Conservation (phyloP, 2,888 invertebrate species). For the Alentia gelatinosa region DNA sequence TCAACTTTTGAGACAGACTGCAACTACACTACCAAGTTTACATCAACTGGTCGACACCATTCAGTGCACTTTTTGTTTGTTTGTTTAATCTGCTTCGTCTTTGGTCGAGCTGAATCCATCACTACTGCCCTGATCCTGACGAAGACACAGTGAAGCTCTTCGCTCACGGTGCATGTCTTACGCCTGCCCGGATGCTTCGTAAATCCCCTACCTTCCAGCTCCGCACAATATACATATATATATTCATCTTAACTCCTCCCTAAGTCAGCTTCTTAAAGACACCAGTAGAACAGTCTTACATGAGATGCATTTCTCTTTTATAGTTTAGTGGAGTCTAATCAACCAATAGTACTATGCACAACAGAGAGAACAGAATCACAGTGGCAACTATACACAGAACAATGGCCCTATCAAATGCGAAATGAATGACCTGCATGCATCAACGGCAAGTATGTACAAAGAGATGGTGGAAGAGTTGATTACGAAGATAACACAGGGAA, state of each 20-base stretch:
- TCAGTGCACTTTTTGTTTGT: neutral
- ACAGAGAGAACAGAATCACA: conserved; percentile 16
- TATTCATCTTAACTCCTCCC: too few species aligned
- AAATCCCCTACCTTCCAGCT: too few species aligned
- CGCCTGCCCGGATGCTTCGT: too few species aligned
- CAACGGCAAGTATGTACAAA: neutral
- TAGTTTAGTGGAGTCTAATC: neutral
- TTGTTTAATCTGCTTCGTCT: too few species aligned
- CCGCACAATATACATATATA: too few species aligned
- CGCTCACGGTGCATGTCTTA: too few species aligned
- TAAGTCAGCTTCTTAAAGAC: neutral
- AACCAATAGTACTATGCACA: neutral
- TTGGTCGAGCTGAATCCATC: too few species aligned
- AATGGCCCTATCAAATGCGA: neutral
- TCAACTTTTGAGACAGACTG: conserved; percentile 5
- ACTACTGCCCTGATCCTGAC: too few species aligned
- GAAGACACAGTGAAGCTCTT: too few species aligned
- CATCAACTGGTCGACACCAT: neutral
- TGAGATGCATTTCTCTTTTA: neutral
- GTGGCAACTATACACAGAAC: conserved; percentile 6
- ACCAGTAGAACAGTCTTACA: conserved; percentile 29
- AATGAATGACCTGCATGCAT: conserved; percentile 32
- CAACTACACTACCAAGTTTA: neutral
- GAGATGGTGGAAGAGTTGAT: neutral
- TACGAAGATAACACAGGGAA: neutral